These are phyloP conservation scores for Progne subis DNA, from an alignment of 2,113 vertebrate species.

Conservation along the genomic window DNA sequence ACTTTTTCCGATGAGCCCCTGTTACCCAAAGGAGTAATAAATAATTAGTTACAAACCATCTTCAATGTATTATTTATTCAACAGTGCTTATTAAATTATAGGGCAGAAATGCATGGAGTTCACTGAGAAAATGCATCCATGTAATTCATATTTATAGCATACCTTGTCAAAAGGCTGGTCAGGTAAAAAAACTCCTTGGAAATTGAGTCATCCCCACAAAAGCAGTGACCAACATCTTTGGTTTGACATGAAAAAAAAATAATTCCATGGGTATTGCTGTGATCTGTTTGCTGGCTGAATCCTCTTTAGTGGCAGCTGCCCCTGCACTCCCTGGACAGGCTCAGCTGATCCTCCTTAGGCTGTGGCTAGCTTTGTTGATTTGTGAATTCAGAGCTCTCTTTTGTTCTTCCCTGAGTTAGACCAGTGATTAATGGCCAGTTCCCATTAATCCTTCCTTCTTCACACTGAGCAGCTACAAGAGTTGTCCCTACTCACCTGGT, in stretches of 20 bases:
- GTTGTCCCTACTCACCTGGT: neutral
- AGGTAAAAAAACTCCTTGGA: neutral
- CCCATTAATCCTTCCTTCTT: neutral
- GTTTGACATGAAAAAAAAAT: neutral
- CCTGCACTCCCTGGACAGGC: neutral
- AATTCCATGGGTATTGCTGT: neutral
- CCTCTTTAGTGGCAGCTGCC: neutral
- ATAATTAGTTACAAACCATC: neutral
- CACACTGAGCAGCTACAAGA: neutral
- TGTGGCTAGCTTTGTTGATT: neutral
- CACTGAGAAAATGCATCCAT: neutral
- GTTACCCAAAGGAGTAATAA: neutral
- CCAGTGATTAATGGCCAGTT: neutral
- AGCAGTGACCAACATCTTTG: neutral
- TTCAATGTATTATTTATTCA: constrained; percentile 6
- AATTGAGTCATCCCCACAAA: neutral
- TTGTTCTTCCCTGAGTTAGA: neutral
- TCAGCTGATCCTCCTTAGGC: neutral
- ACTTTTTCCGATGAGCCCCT: neutral
- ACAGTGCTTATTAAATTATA: neutral
- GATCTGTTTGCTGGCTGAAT: neutral
- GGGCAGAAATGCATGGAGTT: neutral
- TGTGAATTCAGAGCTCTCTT: neutral
- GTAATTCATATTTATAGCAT: neutral
- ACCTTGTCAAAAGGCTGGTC: neutral